Conservation (phyloP, 2,797 vertebrate genomes). For the Hybognathus amarus region DNA sequence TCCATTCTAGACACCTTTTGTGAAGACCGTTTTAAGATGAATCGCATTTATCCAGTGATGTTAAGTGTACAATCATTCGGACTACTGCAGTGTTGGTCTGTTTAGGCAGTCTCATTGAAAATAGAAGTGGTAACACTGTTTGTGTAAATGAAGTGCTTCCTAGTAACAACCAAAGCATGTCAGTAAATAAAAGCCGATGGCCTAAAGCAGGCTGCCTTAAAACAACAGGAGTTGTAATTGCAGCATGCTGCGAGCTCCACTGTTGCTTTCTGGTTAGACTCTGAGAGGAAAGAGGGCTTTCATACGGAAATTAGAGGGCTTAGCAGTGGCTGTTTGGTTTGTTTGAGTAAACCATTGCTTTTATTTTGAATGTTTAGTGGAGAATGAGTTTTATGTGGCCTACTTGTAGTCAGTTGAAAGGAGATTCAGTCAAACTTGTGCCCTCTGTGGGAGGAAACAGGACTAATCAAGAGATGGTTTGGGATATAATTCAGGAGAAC, state of each 20-base stretch:
- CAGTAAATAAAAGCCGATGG: conserved; percentile 58
- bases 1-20: neutral
- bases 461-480: conserved; percentile 15
- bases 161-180: conserved; percentile 63
- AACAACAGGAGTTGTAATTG: conserved; percentile 59
- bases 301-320: conserved; percentile 45
- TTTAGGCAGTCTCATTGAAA: conserved; percentile 47
- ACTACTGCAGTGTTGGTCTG: neutral
- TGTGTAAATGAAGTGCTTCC: conserved; percentile 62
- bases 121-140: conserved; percentile 57
- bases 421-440: conserved; percentile 15
- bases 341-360: conserved; percentile 42
- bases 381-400: conserved; percentile 36
- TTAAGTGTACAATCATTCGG: neutral
- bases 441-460: conserved; percentile 36
- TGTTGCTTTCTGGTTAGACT: conserved; percentile 38
- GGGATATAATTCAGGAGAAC: conserved; percentile 14
- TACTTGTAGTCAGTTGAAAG: conserved; percentile 29
- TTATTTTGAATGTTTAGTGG: conserved; percentile 36
- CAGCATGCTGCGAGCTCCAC: conserved; percentile 54
- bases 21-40: conserved; percentile 13
- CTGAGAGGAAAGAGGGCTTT: conserved; percentile 46
- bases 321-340: conserved; percentile 48
- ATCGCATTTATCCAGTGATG: conserved; percentile 20
- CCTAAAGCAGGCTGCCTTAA: conserved; percentile 47